phyloP scores from a whole-genome alignment of 2,113 vertebrate genomes.

The Corvus cornix region DNA sequence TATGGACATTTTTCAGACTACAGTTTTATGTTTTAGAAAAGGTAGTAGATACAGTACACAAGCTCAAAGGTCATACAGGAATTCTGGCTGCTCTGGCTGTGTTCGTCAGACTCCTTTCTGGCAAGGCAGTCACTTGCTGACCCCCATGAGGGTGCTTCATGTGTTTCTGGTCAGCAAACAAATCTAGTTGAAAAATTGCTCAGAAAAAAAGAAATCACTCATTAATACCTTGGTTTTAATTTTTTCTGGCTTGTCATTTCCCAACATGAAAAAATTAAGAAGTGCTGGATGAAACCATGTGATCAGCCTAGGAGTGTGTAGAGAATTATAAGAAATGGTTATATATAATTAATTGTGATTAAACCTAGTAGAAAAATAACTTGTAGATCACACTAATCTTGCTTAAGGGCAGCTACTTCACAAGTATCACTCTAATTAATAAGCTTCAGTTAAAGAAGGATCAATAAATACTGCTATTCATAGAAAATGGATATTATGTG shows the following conservation, averaged over 20 bases:
- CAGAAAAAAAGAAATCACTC: background rate
- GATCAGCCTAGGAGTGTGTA: background rate
- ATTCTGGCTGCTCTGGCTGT: background rate
- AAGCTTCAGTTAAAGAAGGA: slow-evolving; percentile 29
- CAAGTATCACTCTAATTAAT: slow-evolving; percentile 53
- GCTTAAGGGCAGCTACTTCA: slow-evolving; percentile 35
- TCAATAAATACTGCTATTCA: slow-evolving; percentile 42
- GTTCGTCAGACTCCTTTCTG: background rate
- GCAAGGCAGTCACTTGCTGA: background rate
- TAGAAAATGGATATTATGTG: slow-evolving; percentile 14
- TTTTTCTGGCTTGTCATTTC: background rate
- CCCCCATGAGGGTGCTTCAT: background rate
- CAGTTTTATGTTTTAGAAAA: background rate
- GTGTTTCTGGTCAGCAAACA: background rate
- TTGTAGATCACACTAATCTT: slow-evolving; percentile 18
- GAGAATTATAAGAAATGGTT: background rate
- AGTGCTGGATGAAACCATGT: background rate
- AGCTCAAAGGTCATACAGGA: background rate
- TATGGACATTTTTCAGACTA: background rate
- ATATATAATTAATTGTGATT: slow-evolving; percentile 7
- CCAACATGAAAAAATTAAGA: background rate
- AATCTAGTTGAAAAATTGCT: background rate
- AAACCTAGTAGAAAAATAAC: slow-evolving; percentile 22
- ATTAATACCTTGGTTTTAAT: background rate
- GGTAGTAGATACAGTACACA: background rate